Percentiles rank a stretch among this genome's conserved stretches.
Conservation (phyloP, 2,797 vertebrate species). For the Pantherophis alleghaniensis region DNA sequence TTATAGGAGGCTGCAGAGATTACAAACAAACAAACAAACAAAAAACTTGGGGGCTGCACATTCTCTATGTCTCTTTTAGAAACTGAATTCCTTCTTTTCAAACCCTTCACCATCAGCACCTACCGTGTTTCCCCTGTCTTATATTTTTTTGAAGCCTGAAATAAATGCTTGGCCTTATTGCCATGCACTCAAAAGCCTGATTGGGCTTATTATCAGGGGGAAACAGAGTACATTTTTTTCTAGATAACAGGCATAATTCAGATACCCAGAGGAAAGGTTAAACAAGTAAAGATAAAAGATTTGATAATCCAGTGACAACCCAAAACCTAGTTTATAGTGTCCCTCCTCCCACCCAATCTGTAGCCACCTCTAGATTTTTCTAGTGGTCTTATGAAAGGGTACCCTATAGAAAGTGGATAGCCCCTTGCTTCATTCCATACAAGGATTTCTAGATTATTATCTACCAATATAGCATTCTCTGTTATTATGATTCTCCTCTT, state of each 20-base stretch:
- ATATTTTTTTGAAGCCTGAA: too few relatives aligned
- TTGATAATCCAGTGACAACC: background rate
- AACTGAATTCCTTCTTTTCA: background rate
- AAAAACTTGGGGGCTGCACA: background rate
- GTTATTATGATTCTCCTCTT: background rate
- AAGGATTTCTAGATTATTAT: background rate
- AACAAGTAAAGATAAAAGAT: background rate
- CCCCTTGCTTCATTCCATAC: background rate
- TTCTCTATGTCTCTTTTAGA: background rate
- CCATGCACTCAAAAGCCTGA: too few relatives aligned
- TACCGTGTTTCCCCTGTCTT: background rate
- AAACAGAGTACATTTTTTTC: background rate
- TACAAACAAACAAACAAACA: background rate
- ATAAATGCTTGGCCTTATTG: too few relatives aligned
- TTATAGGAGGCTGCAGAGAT: background rate
- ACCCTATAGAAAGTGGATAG: background rate
- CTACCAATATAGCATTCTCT: background rate
- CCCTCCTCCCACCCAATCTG: background rate
- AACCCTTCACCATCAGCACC: background rate
- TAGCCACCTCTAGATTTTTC: background rate
- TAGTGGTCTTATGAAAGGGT: background rate
- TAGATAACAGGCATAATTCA: background rate
- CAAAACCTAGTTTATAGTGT: background rate
- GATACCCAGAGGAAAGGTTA: background rate
- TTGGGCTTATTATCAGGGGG: too few relatives aligned